Evolutionary conservation across 64 coral and sea anemone species (phyloP).

Genomic region (Acropora tenuis): DNA sequence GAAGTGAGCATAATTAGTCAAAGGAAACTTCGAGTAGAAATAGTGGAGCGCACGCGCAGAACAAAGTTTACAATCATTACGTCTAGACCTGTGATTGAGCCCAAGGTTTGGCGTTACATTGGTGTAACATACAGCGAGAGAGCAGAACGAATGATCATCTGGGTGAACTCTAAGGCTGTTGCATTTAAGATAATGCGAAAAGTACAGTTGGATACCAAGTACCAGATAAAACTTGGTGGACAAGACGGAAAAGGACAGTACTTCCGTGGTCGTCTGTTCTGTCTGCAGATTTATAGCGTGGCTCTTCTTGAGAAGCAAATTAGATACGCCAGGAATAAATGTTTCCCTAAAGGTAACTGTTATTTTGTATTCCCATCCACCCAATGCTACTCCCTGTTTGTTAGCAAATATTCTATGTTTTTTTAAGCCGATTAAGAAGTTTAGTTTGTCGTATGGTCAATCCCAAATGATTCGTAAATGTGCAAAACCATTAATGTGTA

Average conservation of each 20-base stretch:
- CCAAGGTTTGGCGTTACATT: slow-evolving; percentile 81
- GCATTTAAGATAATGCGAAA: slow-evolving; percentile 49
- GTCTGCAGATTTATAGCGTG: slow-evolving; percentile 73
- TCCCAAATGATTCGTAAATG: too few species aligned
- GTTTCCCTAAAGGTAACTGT: slow-evolving; percentile 54
- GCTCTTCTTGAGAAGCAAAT: slow-evolving; percentile 63
- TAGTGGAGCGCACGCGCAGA: slow-evolving; percentile 39
- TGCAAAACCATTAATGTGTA: too few species aligned
- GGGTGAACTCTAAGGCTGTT: slow-evolving; percentile 80
- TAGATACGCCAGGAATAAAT: slow-evolving; percentile 58
- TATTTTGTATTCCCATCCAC: too few species aligned
- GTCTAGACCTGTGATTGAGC: slow-evolving; percentile 12
- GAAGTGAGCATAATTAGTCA: slow-evolving; percentile 60
- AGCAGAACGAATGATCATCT: slow-evolving; percentile 60
- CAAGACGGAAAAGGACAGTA: slow-evolving; percentile 21
- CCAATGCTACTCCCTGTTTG: too few species aligned
- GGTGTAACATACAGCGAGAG: slow-evolving; percentile 67
- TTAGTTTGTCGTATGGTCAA: too few species aligned
- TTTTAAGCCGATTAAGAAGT: too few species aligned
- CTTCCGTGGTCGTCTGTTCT: slow-evolving; percentile 75
- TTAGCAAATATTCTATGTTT: too few species aligned
- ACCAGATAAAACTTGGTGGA: slow-evolving; percentile 67
- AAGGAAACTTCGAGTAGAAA: slow-evolving; percentile 47
- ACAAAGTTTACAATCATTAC: background rate
- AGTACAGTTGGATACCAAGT: slow-evolving; percentile 62